Percentiles rank a stretch among this genome's conserved stretches.
Evolutionary conservation across 2,888 invertebrate genomes (phyloP).

Genomic region (Cyclophora punctaria): DNA sequence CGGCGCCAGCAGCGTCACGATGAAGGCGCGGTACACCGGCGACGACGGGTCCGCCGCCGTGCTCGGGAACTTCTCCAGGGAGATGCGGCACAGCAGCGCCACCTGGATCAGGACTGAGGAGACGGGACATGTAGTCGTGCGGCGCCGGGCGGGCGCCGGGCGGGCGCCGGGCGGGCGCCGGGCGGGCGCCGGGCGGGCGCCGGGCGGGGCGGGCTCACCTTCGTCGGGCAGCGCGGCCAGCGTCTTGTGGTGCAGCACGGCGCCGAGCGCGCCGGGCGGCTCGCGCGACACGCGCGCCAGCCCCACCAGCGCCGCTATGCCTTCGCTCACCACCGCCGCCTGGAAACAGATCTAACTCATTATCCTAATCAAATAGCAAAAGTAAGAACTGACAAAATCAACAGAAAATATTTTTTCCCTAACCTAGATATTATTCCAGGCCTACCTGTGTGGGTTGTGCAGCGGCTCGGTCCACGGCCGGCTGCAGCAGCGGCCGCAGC

Average conservation of each 20-base stretch:
- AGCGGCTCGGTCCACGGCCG: slow-evolving; percentile 83
- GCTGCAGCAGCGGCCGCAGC: slow-evolving; percentile 78
- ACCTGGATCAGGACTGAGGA: slow-evolving; percentile 78
- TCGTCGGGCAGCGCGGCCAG: slow-evolving; percentile 82
- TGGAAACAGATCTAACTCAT: slow-evolving; percentile 15
- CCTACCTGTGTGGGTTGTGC: slow-evolving; percentile 82
- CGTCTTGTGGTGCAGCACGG: slow-evolving; percentile 87
- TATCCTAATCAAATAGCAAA: too few relatives aligned
- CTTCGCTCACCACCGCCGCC: slow-evolving; percentile 54
- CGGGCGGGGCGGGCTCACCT: slow-evolving; percentile 45
- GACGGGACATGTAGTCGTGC: slow-evolving; percentile 32
- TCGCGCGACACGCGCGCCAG: slow-evolving; percentile 38
- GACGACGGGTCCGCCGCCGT: slow-evolving; percentile 79
- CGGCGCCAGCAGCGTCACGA: slow-evolving; percentile 79
- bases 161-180: not conserved
- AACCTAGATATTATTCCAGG: too few relatives aligned
- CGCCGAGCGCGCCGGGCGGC: slow-evolving; percentile 76
- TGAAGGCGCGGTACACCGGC: slow-evolving; percentile 81
- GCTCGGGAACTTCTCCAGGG: slow-evolving; percentile 81
- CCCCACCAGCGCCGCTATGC: slow-evolving; percentile 49
- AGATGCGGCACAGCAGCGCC: slow-evolving; percentile 81
- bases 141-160: slow-evolving; percentile 25
- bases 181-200: not conserved
- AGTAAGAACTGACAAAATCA: too few relatives aligned
- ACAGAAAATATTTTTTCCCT: too few relatives aligned